Percentiles rank a stretch among this genome's conserved stretches.
phyloP scores from a whole-genome alignment of 2,113 vertebrate species.

The Ptychochromis oligacanthus region DNA sequence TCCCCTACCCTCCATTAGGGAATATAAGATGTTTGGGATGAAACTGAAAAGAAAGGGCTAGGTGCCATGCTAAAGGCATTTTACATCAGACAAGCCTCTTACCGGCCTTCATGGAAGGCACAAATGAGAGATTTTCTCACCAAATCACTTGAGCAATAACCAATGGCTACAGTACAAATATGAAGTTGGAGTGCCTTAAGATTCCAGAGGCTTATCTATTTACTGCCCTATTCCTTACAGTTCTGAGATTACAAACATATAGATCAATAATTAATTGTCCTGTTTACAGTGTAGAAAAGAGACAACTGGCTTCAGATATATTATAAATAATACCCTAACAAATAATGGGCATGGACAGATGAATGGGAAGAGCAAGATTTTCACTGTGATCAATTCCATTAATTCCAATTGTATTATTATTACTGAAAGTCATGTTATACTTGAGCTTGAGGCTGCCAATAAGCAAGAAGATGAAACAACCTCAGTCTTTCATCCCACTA shows the following conservation, averaged over 20 bases:
- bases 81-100: conserved; percentile 53
- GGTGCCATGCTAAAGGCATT: conserved; percentile 61
- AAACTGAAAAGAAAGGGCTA: conserved; percentile 63
- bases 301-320: neutral
- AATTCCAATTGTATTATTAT: neutral
- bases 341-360: neutral
- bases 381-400: neutral
- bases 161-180: conserved; percentile 9
- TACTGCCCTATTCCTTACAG: neutral
- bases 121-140: conserved; percentile 27
- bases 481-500: conserved; percentile 17
- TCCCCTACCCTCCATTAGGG: conserved; percentile 53
- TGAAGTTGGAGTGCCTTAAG: neutral
- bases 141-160: conserved; percentile 32
- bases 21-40: conserved; percentile 64
- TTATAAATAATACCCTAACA: neutral
- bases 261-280: neutral
- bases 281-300: neutral
- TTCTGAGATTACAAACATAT: conserved; percentile 15
- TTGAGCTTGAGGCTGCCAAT: conserved; percentile 13
- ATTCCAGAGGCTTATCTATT: conserved; percentile 1
- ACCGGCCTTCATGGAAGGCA: conserved; percentile 1
- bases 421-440: neutral
- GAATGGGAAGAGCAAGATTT: neutral
- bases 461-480: conserved; percentile 29